Conservation (phyloP, 1,140 invertebrate genomes). For the Artemia franciscana region DNA sequence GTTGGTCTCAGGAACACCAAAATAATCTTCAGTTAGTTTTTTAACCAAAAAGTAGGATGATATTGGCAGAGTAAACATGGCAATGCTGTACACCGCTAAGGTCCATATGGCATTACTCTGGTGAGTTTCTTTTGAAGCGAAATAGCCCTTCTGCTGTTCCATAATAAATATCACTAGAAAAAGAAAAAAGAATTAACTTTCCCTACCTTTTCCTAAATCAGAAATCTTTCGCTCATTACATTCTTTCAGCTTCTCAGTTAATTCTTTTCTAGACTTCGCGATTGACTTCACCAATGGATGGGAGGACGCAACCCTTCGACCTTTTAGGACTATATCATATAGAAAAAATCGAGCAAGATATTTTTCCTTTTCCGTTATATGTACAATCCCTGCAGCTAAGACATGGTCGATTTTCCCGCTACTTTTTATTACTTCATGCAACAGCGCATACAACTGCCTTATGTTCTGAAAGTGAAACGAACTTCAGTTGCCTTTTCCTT, state of each 20-base stretch:
- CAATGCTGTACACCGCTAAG: slow-evolving; percentile 45
- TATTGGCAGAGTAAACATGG: slow-evolving; percentile 63
- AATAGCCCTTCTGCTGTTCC: not conserved
- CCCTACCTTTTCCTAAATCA: not conserved
- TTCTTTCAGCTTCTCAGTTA: not conserved
- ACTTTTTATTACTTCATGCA: not conserved
- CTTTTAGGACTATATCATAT: not conserved
- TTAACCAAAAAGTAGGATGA: slow-evolving; percentile 39
- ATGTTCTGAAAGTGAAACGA: not conserved
- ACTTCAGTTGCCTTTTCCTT: not conserved
- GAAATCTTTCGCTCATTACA: not conserved
- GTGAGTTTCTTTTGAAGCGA: not conserved
- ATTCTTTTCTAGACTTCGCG: not conserved
- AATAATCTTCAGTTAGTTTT: slow-evolving; percentile 32
- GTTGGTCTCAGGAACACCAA: slow-evolving; percentile 22
- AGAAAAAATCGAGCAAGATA: not conserved
- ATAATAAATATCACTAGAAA: not conserved
- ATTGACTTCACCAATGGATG: not conserved
- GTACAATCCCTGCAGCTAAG: not conserved
- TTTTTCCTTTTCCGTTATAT: not conserved
- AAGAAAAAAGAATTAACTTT: not conserved
- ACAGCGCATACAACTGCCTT: not conserved
- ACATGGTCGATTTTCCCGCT: not conserved
- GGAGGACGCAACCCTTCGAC: not conserved
- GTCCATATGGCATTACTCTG: slow-evolving; percentile 4